Percentiles rank a stretch among this genome's conserved stretches.
Evolutionary conservation across 2,888 invertebrate species (phyloP).

Genomic region (Portevinia maculata): DNA sequence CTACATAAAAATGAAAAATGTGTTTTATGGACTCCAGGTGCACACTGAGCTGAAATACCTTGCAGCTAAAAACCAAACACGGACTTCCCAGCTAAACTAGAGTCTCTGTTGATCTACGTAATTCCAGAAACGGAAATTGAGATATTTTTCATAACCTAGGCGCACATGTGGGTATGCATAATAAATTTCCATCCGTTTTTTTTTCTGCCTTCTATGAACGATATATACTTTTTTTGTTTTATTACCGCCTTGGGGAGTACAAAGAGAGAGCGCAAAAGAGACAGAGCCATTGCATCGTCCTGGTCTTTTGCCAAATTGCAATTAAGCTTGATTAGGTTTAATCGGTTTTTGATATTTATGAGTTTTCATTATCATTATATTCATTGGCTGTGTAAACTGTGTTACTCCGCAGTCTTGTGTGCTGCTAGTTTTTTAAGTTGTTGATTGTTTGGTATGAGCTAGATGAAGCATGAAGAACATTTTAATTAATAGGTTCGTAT

Average conservation of each 20-base stretch:
- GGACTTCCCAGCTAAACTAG: constrained; percentile 36
- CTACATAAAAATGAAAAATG: constrained; percentile 73
- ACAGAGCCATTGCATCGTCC: constrained; percentile 31
- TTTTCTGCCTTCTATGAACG: constrained; percentile 2
- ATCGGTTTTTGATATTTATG: constrained; percentile 78
- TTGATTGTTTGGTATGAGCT: constrained; percentile 45
- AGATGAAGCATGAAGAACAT: constrained; percentile 26
- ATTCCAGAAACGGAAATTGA: constrained; percentile 79
- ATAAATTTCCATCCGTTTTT: constrained; percentile 66
- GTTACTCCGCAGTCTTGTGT: no score
- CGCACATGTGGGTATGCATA: constrained; percentile 74
- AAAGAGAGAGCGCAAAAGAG: constrained; percentile 18
- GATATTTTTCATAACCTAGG: constrained; percentile 78
- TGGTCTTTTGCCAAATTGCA: constrained; percentile 75
- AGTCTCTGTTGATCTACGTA: constrained; percentile 51
- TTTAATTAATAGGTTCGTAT: constrained; percentile 50
- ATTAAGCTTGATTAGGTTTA: constrained; percentile 79
- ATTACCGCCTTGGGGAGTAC: constrained; percentile 67
- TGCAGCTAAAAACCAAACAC: constrained; percentile 40
- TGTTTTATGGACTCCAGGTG: constrained; percentile 74
- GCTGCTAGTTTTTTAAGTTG: no score
- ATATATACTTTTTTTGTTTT: constrained; percentile 20
- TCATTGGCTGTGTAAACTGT: constrained; percentile 74
- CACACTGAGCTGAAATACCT: constrained; percentile 56
- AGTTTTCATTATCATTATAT: constrained; percentile 78